Evolutionary conservation across 2,797 vertebrate species (phyloP), one percentile per base, ranked within the genome.

Genomic region (Antrozous pallidus): DNA sequence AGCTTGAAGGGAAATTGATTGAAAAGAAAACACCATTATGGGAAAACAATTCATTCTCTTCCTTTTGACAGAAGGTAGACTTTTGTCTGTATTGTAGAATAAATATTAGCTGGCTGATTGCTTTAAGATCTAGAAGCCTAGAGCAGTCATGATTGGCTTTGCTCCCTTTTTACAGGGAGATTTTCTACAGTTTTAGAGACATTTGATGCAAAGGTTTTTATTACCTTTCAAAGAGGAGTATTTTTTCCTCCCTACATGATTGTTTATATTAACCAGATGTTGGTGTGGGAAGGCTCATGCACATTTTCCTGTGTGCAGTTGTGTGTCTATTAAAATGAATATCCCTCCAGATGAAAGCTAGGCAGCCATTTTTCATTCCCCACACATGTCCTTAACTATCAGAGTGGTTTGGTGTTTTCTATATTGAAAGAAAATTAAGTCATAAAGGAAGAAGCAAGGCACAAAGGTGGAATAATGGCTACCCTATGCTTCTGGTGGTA

Each of bases 1-100:
- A 97, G 95, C 97, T 98, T 98, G 98, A 98, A 98, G 94, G 97
- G 94, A 98, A 98, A 98, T 98, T 98, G 98, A 98, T 98, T 98
- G 98, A 97, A 98, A 98, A 98, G 97, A 98, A 98, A 98, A 97
- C 65, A 96, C 95, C 90, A 96, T 98, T 98, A 98, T 97, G 91
- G 97, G 95, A 97, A 98, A 98, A 98, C 97, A 98, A 97, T 98
- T 98, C 98, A 98, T 98, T 98, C 96, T 93, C 95, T 97, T 98
- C 94, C 67, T 80, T 95, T 96, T 98, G 98, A 98, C 96, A 97
- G 98, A 97, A 97, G 94, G 79, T 96, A 98, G 96, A 96, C 65
- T 98, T 98, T 97, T 98, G 97, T 97, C 98, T 97, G 77, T 98
- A 97, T 88, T 92, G 90, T 95, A 97, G 95, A 98, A 98, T 98